Conservation (phyloP, 2,888 invertebrate genomes). For the Parnassius apollo region DNA sequence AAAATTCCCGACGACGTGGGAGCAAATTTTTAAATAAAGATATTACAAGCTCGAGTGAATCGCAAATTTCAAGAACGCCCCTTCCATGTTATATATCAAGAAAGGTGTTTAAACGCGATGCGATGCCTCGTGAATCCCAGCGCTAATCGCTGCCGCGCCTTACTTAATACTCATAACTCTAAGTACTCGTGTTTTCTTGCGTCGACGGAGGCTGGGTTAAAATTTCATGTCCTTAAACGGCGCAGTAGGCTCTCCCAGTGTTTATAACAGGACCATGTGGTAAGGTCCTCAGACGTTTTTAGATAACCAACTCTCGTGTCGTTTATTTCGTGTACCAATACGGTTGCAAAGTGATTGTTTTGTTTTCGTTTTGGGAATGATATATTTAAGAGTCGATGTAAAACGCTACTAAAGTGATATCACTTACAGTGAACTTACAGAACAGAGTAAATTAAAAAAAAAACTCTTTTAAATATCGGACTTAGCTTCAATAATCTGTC, state of each 20-base stretch:
- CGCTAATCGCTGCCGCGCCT: constrained; percentile 21
- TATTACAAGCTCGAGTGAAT: constrained; percentile 11
- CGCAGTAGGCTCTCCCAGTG: constrained; percentile 33
- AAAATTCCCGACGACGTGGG: background rate
- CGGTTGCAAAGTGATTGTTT: constrained; percentile 10
- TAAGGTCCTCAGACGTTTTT: constrained; percentile 23
- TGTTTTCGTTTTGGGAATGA: constrained; percentile 2
- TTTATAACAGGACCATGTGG: constrained; percentile 25
- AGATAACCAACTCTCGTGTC: background rate
- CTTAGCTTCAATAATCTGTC: too few species aligned
- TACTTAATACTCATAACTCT: constrained; percentile 22
- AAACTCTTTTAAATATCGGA: too few species aligned
- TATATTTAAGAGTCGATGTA: background rate
- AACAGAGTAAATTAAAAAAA: too few species aligned
- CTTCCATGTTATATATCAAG: constrained; percentile 18
- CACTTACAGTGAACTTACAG: background rate
- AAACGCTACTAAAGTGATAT: background rate
- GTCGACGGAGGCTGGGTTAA: constrained; percentile 45
- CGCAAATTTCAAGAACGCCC: constrained; percentile 19
- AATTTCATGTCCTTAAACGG: constrained; percentile 62
- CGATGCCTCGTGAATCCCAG: constrained; percentile 13
- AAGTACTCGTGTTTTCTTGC: constrained; percentile 24
- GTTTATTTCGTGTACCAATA: constrained; percentile 2
- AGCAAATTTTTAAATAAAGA: constrained; percentile 13
- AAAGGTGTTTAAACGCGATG: constrained; percentile 17